Evolutionary conservation across 2,797 vertebrate genomes (phyloP).

Genomic region (Notolepis coatsorum): DNA sequence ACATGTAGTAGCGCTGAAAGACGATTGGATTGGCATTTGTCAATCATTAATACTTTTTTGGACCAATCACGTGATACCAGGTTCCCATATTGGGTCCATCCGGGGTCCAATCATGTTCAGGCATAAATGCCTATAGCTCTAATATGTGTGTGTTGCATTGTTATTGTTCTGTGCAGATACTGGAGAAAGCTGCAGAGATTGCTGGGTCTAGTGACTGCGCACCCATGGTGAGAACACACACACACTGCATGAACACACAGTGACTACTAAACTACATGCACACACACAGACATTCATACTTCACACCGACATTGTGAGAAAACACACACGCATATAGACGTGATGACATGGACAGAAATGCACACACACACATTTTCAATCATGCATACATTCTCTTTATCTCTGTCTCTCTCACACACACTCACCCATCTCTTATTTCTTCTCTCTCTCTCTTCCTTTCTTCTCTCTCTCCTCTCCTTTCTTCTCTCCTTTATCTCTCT

Average conservation of each 20-base stretch:
- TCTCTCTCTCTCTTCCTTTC: neutral
- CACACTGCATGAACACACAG: too few relatives aligned
- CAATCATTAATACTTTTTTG: too few relatives aligned
- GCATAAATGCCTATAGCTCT: too few relatives aligned
- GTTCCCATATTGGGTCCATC: too few relatives aligned
- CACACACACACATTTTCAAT: neutral
- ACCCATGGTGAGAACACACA: conserved; percentile 82
- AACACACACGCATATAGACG: neutral
- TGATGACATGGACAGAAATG: neutral
- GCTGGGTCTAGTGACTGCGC: conserved; percentile 85
- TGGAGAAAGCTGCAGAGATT: conserved; percentile 97
- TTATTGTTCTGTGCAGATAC: conserved; percentile 82
- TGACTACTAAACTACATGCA: conserved; percentile 58
- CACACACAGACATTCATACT: neutral
- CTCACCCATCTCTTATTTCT: neutral
- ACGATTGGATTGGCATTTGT: too few relatives aligned
- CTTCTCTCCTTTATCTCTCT: neutral
- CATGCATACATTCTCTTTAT: neutral
- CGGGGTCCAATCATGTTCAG: too few relatives aligned
- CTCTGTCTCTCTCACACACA: neutral
- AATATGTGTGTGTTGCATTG: conserved; percentile 2
- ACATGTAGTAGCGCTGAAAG: too few relatives aligned
- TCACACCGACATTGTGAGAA: neutral
- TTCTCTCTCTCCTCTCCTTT: neutral
- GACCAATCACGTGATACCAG: too few relatives aligned